Evolutionary conservation across 2,888 invertebrate species (phyloP).

Genomic region (Xestobium rufovillosum): DNA sequence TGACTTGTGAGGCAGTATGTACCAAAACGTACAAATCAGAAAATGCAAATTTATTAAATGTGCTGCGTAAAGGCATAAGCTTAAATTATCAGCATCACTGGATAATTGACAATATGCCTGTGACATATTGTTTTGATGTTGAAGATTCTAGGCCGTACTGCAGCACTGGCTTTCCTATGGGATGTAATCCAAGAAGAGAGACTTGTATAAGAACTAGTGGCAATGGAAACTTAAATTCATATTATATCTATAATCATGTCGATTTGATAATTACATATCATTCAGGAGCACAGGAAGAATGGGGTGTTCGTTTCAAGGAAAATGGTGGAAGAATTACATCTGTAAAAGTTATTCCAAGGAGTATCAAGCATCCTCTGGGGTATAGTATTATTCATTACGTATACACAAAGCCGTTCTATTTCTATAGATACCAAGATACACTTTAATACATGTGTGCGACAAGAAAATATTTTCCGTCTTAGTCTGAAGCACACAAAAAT

Average conservation of each 20-base stretch:
- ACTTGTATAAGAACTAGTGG: constrained; percentile 29
- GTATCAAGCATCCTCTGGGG: constrained; percentile 39
- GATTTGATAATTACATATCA: constrained; percentile 91
- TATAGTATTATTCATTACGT: too few relatives aligned
- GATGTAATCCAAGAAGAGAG: constrained; percentile 53
- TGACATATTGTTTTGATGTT: constrained; percentile 79
- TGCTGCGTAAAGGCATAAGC: constrained; percentile 80
- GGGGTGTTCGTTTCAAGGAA: constrained; percentile 70
- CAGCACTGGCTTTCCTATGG: constrained; percentile 96
- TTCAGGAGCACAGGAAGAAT: constrained; percentile 79
- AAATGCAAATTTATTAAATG: constrained; percentile 54
- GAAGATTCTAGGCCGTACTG: constrained; percentile 74
- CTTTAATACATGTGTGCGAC: too few relatives aligned
- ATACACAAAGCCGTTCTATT: too few relatives aligned
- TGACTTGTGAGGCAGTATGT: constrained; percentile 55
- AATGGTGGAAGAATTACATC: constrained; percentile 84
- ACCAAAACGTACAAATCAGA: constrained; percentile 65
- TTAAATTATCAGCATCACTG: constrained; percentile 98
- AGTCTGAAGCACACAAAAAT: too few relatives aligned
- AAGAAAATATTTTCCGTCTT: too few relatives aligned
- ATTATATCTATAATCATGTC: constrained; percentile 95
- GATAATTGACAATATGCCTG: constrained; percentile 99
- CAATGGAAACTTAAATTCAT: constrained; percentile 63
- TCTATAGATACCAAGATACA: too few relatives aligned
- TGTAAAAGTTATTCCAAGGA: constrained; percentile 54